Conservation (phyloP, 2,113 vertebrate species). For the Xenus cinereus region DNA sequence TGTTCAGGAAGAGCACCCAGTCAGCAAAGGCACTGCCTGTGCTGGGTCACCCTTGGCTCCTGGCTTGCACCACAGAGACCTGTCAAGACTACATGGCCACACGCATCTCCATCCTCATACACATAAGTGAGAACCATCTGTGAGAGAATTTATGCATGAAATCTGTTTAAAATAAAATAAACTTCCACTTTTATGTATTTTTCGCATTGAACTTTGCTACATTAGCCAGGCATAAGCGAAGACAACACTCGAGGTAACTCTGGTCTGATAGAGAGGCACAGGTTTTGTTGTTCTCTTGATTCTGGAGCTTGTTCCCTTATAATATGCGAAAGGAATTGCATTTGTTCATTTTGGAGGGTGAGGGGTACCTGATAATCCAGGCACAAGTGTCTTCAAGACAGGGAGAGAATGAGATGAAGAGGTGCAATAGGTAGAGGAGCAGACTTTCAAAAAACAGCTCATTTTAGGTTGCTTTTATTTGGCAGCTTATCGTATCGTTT, state of each 20-base stretch:
- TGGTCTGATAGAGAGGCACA: not conserved
- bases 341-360: not conserved
- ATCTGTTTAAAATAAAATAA: not conserved
- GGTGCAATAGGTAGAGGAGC: not conserved
- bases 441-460: not conserved
- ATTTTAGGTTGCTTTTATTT: not conserved
- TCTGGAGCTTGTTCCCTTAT: not conserved
- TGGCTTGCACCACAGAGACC: not conserved
- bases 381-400: not conserved
- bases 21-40: not conserved
- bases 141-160: not conserved
- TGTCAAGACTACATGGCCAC: not conserved
- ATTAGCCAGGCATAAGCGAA: accelerated
- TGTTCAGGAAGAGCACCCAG: not conserved
- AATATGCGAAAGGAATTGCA: not conserved
- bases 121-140: not conserved
- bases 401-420: not conserved
- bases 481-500: not conserved
- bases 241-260: not conserved
- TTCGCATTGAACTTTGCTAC: not conserved
- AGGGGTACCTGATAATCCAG: not conserved
- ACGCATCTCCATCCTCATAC: not conserved
- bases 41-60: not conserved
- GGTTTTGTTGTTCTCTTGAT: not conserved
- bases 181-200: not conserved